Conservation (phyloP, 2,888 invertebrate species). For the Dryobotodes eremita region DNA sequence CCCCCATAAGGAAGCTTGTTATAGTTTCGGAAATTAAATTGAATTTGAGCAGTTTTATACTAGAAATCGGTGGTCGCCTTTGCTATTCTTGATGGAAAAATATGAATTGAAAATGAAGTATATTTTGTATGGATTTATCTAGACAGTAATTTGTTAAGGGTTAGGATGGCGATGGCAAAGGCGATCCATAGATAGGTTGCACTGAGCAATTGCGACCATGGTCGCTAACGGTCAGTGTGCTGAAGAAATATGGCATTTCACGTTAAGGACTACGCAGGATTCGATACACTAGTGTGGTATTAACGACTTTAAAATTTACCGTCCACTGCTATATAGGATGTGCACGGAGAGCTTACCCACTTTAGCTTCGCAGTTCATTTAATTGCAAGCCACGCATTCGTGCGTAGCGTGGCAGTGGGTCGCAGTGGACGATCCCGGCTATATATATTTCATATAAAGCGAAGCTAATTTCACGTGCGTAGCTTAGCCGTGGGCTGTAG, state of each 20-base stretch:
- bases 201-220: background rate
- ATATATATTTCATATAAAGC: background rate
- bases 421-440: background rate
- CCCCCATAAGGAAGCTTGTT: no score
- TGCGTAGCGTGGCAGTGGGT: no score
- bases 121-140: constrained; percentile 59
- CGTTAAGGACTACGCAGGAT: background rate
- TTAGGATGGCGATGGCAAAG: background rate
- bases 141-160: constrained; percentile 28
- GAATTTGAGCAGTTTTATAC: background rate
- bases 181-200: background rate
- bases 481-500: background rate
- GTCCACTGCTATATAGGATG: background rate
- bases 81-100: constrained; percentile 1
- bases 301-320: background rate
- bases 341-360: no score
- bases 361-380: background rate
- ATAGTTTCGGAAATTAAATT: background rate
- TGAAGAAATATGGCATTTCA: background rate
- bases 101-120: constrained; percentile 28
- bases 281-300: background rate
- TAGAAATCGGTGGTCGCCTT: background rate
- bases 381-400: background rate
- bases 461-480: background rate
- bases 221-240: background rate